Conservation (phyloP, 2,113 vertebrate species). For the Ammospiza nelsoni region DNA sequence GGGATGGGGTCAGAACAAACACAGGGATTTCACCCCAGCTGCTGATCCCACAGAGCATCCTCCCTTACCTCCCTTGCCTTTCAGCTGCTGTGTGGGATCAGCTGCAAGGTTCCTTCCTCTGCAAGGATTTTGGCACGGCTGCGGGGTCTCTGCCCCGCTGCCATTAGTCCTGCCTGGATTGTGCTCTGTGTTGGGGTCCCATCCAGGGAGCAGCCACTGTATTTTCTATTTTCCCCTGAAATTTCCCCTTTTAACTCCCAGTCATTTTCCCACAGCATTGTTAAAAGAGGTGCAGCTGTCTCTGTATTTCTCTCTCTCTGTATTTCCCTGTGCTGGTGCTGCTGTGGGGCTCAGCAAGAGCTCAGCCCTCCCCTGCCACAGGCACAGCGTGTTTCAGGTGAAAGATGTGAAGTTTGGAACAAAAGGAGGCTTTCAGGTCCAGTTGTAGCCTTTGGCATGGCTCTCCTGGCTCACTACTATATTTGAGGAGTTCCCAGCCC, state of each 20-base stretch:
- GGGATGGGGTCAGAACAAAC: no score
- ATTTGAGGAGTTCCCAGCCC: not conserved
- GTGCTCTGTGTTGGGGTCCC: not conserved
- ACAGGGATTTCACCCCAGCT: not conserved
- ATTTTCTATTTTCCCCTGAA: not conserved
- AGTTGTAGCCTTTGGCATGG: fast-evolving
- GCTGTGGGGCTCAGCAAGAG: not conserved
- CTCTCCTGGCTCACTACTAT: not conserved
- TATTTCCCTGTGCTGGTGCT: no score
- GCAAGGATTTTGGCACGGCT: not conserved
- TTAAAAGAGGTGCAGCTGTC: fast-evolving
- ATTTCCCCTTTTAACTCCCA: not conserved
- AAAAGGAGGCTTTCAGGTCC: not conserved
- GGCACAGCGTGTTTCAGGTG: fast-evolving
- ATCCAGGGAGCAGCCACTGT: not conserved
- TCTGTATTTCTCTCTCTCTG: no score
- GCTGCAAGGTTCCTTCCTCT: not conserved
- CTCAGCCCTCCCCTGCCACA: not conserved
- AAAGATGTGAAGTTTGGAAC: not conserved
- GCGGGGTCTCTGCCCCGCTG: fast-evolving
- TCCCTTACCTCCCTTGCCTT: not conserved
- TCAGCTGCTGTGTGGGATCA: not conserved
- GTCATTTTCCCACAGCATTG: fast-evolving
- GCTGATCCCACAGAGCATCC: not conserved
- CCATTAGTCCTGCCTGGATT: not conserved